Percentiles rank a stretch among this genome's conserved stretches.
These are phyloP conservation scores for Serinus canaria DNA, from an alignment of 2,113 vertebrate species.

Conservation along the genomic window DNA sequence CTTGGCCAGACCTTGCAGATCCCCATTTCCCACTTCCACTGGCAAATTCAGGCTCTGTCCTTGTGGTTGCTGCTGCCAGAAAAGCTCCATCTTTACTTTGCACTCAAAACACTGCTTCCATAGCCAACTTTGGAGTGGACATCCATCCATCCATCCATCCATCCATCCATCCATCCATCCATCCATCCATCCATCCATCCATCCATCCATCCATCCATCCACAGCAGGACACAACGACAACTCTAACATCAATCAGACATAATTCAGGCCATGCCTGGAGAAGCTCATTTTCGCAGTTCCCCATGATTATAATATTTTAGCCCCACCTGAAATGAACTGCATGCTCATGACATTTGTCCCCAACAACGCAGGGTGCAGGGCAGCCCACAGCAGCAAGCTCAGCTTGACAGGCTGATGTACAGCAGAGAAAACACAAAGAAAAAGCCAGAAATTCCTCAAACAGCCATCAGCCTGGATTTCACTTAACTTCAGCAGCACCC, in stretches of 20 bases:
- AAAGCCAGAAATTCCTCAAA: neutral
- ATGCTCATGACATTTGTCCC: accelerated
- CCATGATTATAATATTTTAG: neutral
- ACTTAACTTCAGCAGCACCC: neutral
- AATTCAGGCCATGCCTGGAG: neutral
- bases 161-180: neutral
- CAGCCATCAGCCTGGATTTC: neutral
- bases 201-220: neutral
- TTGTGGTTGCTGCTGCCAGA: neutral
- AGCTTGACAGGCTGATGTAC: neutral
- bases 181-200: neutral
- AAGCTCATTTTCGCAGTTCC: neutral
- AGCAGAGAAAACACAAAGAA: neutral
- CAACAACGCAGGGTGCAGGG: neutral
- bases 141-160: neutral
- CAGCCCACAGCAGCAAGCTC: neutral
- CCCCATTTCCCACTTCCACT: neutral
- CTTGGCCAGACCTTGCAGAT: neutral
- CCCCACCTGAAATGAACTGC: neutral
- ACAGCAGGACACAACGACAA: neutral
- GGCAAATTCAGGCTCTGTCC: neutral
- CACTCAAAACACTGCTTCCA: neutral
- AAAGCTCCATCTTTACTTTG: neutral
- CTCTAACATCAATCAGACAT: neutral
- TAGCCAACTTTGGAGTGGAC: neutral